Evolutionary conservation across 2,797 vertebrate species (phyloP).

Genomic region (Crenichthys baileyi): DNA sequence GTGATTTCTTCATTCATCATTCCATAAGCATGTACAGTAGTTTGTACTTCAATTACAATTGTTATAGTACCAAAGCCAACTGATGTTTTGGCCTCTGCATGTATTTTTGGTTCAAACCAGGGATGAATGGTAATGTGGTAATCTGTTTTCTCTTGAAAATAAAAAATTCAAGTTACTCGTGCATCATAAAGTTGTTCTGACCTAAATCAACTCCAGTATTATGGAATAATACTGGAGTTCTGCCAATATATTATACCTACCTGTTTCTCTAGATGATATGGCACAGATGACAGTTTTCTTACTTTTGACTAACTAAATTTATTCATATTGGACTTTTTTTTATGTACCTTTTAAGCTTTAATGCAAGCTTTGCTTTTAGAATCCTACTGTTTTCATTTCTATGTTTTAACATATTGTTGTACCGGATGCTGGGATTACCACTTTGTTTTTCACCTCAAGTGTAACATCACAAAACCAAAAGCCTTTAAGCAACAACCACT

Average conservation of each 20-base stretch:
- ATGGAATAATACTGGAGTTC: too few relatives aligned
- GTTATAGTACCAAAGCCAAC: too few relatives aligned
- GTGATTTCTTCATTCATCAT: background rate
- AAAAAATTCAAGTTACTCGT: background rate
- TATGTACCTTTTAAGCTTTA: background rate
- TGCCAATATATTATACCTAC: too few relatives aligned
- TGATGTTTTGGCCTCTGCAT: background rate
- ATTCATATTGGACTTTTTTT: background rate
- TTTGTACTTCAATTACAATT: background rate
- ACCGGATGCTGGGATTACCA: background rate
- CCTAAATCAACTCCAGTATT: too few relatives aligned
- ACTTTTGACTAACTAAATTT: background rate
- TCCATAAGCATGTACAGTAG: background rate
- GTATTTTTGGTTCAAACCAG: background rate
- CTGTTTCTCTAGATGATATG: too few relatives aligned
- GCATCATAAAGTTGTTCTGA: too few relatives aligned
- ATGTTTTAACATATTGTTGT: background rate
- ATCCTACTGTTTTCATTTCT: background rate
- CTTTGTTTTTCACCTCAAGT: background rate
- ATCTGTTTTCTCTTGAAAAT: background rate
- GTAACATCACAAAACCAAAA: background rate
- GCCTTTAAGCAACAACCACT: background rate
- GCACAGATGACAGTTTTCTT: too few relatives aligned
- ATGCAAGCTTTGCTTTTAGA: background rate
- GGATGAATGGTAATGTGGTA: background rate